Conservation (phyloP, 1,140 invertebrate genomes). For the Chelonus insularis region DNA sequence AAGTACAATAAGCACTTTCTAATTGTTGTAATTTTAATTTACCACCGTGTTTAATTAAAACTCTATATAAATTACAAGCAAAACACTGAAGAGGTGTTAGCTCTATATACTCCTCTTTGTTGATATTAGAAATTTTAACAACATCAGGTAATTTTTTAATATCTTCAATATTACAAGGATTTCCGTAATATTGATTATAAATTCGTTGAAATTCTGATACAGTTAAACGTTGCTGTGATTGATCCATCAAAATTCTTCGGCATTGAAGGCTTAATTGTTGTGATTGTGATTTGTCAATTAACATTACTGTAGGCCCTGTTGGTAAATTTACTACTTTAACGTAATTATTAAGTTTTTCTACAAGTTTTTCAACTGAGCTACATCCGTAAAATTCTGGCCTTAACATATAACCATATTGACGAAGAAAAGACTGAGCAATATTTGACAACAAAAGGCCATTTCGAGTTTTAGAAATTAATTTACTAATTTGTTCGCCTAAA, state of each 20-base stretch:
- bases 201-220: slow-evolving; percentile 57
- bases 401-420: slow-evolving; percentile 65
- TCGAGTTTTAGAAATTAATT: slow-evolving; percentile 56
- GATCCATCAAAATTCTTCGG: slow-evolving; percentile 64
- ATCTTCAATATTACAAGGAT: slow-evolving; percentile 57
- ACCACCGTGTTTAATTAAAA: slow-evolving; percentile 62
- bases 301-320: slow-evolving; percentile 46
- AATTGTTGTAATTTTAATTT: slow-evolving; percentile 62
- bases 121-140: slow-evolving; percentile 41
- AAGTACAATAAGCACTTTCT: slow-evolving; percentile 61
- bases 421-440: slow-evolving; percentile 59
- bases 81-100: slow-evolving; percentile 64
- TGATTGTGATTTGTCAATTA: slow-evolving; percentile 54
- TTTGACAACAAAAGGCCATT: slow-evolving; percentile 55
- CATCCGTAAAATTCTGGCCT: slow-evolving; percentile 64
- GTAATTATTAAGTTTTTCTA: slow-evolving; percentile 60
- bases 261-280: slow-evolving; percentile 60
- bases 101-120: slow-evolving; percentile 56
- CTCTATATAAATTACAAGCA: slow-evolving; percentile 62
- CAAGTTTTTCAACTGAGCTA: slow-evolving; percentile 59
- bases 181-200: slow-evolving; percentile 58
- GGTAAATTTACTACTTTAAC: slow-evolving; percentile 56
- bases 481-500: slow-evolving; percentile 63
- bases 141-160: slow-evolving; percentile 58
- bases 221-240: slow-evolving; percentile 56